Conservation (phyloP, 2,888 invertebrate species). For the Drosophila nigricruria region DNA sequence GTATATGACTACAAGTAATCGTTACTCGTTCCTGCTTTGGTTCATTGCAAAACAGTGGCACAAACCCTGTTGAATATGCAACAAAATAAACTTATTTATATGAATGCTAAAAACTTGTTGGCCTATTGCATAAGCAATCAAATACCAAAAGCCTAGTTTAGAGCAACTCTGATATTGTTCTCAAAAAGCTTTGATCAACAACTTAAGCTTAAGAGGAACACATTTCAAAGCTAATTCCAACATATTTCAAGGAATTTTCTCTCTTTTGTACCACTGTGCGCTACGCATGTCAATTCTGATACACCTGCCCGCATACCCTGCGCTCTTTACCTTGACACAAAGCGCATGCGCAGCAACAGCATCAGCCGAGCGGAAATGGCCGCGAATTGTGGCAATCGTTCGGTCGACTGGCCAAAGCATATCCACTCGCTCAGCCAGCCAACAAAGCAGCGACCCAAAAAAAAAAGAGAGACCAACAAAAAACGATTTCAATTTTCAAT, state of each 20-base stretch:
- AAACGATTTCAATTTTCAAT: conserved; percentile 37
- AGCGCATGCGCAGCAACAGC: conserved; percentile 29
- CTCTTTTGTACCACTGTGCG: conserved; percentile 33
- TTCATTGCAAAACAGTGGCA: neutral
- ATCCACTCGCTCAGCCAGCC: conserved; percentile 17
- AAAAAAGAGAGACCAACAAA: conserved; percentile 24
- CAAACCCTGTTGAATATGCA: neutral
- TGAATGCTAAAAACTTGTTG: neutral
- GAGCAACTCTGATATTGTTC: neutral
- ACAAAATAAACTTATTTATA: neutral
- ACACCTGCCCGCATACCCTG: neutral
- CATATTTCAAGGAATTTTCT: neutral
- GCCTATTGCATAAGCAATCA: too few species aligned
- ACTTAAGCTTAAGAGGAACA: neutral
- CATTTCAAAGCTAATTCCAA: neutral
- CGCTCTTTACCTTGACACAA: neutral
- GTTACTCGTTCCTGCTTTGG: neutral
- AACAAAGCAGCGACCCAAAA: conserved; percentile 13
- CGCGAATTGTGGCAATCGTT: conserved; percentile 68
- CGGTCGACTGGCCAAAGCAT: conserved; percentile 22
- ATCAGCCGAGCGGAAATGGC: conserved; percentile 65
- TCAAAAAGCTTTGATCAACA: neutral
- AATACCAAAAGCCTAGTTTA: neutral
- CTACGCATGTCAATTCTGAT: conserved; percentile 24
- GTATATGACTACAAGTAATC: neutral